Base-by-base conservation (phyloP, 2,113 vertebrate genomes). In the Pteronura brasiliensis region DNA sequence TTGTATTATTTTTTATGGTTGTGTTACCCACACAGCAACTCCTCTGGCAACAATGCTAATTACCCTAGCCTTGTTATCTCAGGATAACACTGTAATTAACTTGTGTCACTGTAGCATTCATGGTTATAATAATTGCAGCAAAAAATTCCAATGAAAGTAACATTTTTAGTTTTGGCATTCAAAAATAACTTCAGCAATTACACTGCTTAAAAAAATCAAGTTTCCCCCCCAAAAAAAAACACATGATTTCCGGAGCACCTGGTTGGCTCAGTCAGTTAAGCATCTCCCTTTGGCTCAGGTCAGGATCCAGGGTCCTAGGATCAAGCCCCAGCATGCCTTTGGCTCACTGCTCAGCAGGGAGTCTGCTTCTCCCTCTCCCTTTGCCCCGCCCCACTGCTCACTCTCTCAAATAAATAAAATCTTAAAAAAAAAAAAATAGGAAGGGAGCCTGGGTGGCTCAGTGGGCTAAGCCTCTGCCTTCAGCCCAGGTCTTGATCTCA, bases 31-130 rank as follows among this genome's bases (percentile, higher is more conserved):
- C 84, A 96, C 59, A 83, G 89, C 25, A 98, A 94, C 80, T 98
- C 92, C 96, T 96, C 63, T 55, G 42, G 97, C 98, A 98, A 98
- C 98, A 98, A 97, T 90, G 80, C 93, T 96, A 99, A 98, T 98
- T 98, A 98, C 94, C 96, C 88, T 86, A 97, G 97, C 91, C 18
- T 42, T 94, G 96, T 98, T 98, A 98, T 98, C 98, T 97, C 47
- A 94, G 97, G 96, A 97, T 95, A 98, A 96, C 97, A 76, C 97
- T 98, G 61, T 98, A 98, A 99, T 99, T 98, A 98, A 74, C n/a
- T 90, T 97, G 89, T 98, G 97, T 98, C 98, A 98, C 97, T 97
- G 95, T 96, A 94, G 82, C 42, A 97, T 95, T 97, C 96, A 74
- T 80, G 92, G 98, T 97, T 98, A 98, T 98, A 98, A 98, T 96